These are phyloP conservation scores for Leucopternis melanops DNA, from an alignment of 2,113 vertebrate species.

Conservation along the genomic window DNA sequence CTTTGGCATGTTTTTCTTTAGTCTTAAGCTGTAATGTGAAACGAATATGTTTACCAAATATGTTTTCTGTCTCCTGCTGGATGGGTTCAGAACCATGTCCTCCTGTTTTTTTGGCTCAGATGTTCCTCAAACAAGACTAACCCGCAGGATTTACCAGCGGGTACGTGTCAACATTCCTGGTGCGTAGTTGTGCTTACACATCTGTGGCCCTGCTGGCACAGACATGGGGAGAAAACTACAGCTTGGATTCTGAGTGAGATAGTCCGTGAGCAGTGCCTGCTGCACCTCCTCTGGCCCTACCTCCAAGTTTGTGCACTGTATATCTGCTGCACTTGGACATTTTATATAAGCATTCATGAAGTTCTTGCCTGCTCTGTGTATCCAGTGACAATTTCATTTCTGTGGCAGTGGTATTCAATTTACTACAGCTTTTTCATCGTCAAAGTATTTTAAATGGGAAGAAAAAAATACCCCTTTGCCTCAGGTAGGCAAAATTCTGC, in stretches of 20 bases:
- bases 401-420: background rate
- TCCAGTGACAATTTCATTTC: background rate
- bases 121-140: fast-evolving
- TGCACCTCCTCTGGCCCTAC: background rate
- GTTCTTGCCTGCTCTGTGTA: background rate
- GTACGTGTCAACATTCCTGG: fast-evolving
- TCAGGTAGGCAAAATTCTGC: background rate
- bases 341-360: fast-evolving
- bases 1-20: background rate
- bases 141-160: fast-evolving
- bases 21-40: background rate
- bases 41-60: background rate
- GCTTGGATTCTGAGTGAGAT: background rate
- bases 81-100: background rate
- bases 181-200: fast-evolving
- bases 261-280: background rate
- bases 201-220: too few relatives aligned
- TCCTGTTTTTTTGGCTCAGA: background rate
- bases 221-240: too few relatives aligned
- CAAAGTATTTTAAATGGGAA: background rate
- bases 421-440: background rate
- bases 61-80: background rate
- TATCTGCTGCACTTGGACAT: background rate
- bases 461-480: background rate
- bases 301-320: fast-evolving